phyloP scores from a whole-genome alignment of 2,888 invertebrate genomes.

The Allygus modestus region DNA sequence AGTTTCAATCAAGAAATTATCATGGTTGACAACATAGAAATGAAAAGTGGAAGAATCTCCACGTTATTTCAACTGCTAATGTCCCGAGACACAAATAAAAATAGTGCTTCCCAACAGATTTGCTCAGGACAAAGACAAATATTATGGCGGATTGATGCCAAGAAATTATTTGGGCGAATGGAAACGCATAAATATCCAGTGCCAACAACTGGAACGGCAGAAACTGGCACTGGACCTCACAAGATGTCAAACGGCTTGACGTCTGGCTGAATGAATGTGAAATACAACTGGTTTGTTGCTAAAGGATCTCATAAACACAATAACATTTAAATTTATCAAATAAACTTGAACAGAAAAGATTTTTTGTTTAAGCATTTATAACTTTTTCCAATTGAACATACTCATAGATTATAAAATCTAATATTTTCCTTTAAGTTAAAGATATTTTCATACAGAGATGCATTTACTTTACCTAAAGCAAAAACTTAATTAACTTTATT shows the following conservation, averaged over 20 bases:
- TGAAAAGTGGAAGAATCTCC: not conserved
- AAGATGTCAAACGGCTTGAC: not conserved
- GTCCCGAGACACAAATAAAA: not conserved
- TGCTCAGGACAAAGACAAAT: conserved; percentile 16
- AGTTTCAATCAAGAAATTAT: no score
- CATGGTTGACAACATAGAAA: not conserved
- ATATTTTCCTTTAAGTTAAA: no score
- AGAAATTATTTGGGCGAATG: conserved; percentile 52
- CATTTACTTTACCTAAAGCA: no score
- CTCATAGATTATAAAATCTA: no score
- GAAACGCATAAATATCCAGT: conserved; percentile 32
- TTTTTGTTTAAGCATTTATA: no score
- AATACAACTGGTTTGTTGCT: conserved; percentile 1
- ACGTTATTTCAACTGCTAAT: not conserved
- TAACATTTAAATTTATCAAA: no score
- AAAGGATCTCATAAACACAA: no score
- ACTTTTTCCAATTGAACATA: no score
- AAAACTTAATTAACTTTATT: no score
- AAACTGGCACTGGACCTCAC: conserved; percentile 21
- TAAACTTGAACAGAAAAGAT: no score
- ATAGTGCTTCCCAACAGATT: not conserved
- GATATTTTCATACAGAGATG: no score
- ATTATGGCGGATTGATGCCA: conserved; percentile 45
- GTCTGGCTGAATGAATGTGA: not conserved
- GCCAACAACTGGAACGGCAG: conserved; percentile 17